A percentile compares a stretch with the other conserved stretches of the same genome.
phyloP scores from a whole-genome alignment of 2,113 vertebrate genomes.

The Willisornis vidua region DNA sequence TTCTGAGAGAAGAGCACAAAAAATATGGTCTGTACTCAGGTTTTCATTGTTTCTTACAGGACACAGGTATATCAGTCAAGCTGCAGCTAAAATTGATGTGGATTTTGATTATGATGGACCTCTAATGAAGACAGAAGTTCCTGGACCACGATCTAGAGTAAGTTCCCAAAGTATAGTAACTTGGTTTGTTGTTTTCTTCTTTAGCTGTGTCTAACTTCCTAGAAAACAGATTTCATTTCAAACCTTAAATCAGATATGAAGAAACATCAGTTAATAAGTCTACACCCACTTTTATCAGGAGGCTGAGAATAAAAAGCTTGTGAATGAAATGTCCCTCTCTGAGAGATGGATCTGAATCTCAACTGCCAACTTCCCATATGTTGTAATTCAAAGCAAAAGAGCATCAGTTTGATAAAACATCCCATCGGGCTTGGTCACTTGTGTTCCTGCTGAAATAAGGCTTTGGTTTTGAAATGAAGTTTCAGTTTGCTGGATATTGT shows the following conservation, averaged over 20 bases:
- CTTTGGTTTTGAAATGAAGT: not conserved
- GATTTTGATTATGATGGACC: conserved; percentile 95
- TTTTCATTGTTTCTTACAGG: conserved; percentile 72
- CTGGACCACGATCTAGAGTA: conserved; percentile 91
- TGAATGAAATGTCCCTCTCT: not conserved
- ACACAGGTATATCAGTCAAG: conserved; percentile 87
- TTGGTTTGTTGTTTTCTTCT: not conserved
- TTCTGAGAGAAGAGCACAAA: not conserved
- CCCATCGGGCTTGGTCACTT: not conserved
- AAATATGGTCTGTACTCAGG: not conserved
- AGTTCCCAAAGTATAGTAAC: not conserved
- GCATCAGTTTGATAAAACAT: not conserved
- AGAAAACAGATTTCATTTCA: not conserved
- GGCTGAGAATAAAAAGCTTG: not conserved
- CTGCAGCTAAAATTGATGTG: conserved; percentile 85
- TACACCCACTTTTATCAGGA: not conserved
- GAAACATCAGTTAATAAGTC: not conserved
- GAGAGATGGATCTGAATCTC: not conserved
- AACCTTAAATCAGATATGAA: not conserved
- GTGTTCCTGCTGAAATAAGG: not conserved
- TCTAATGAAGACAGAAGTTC: conserved; percentile 94
- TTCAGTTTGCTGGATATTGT: not conserved
- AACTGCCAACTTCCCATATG: not conserved
- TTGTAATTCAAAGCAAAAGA: not conserved
- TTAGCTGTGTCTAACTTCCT: not conserved